phyloP scores from a whole-genome alignment of 1,140 invertebrate species.

The Manduca sexta region DNA sequence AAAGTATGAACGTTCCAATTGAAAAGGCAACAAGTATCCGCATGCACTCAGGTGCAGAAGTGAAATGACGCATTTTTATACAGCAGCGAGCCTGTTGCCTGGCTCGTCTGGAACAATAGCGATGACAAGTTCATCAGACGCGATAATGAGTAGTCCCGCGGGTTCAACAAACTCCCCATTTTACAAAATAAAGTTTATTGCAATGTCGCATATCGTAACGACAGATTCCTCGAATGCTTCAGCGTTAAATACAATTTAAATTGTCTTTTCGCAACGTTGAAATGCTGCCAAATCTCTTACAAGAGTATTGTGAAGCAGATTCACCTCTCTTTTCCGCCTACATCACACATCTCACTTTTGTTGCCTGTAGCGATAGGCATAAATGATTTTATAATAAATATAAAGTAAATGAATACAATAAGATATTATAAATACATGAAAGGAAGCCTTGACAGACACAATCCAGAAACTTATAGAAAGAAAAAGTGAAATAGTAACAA shows the following conservation, averaged over 20 bases:
- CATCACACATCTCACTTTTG: not conserved
- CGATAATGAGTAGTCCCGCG: conserved; percentile 64
- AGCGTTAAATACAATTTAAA: conserved; percentile 15
- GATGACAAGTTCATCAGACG: conserved; percentile 61
- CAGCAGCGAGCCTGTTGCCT: too few relatives aligned
- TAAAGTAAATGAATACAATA: too few relatives aligned
- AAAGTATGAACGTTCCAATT: too few relatives aligned
- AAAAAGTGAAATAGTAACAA: conserved; percentile 70
- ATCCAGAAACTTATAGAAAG: conserved; percentile 8
- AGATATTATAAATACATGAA: too few relatives aligned
- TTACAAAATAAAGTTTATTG: conserved; percentile 56
- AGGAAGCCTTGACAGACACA: not conserved
- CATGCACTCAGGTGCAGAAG: too few relatives aligned
- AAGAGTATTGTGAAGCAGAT: not conserved
- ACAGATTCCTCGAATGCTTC: conserved; percentile 26
- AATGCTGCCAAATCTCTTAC: conserved; percentile 11
- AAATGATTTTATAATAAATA: too few relatives aligned
- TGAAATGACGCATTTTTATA: too few relatives aligned
- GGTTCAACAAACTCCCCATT: conserved; percentile 67
- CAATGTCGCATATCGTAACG: conserved; percentile 43
- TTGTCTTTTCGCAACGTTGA: conserved; percentile 10
- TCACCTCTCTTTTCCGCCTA: not conserved
- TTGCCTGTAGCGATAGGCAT: not conserved
- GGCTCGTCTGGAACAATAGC: conserved; percentile 47
- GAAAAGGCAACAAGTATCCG: not conserved